Percentiles rank a stretch among this genome's conserved stretches.
Evolutionary conservation across 2,888 invertebrate genomes (phyloP).

Genomic region (Stomorhina lunata): DNA sequence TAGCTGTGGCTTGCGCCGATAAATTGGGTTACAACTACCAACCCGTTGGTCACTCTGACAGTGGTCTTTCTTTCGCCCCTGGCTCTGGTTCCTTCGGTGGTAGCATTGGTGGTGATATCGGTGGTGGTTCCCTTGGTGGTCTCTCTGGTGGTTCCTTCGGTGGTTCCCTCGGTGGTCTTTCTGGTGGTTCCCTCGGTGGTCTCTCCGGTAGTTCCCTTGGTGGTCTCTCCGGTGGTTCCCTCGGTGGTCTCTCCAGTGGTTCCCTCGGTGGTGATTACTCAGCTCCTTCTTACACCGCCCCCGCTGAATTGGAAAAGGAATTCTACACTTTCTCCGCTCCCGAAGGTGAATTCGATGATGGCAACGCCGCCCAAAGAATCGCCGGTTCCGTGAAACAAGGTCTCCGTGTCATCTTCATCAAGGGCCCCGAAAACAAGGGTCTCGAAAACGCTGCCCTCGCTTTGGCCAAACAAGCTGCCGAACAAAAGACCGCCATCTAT

Average conservation of each 20-base stretch:
- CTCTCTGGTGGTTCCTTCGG: constrained; percentile 32
- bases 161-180: constrained; percentile 29
- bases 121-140: not conserved
- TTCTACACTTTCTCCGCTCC: constrained; percentile 77
- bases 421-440: constrained; percentile 76
- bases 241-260: too few relatives aligned
- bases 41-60: constrained; percentile 72
- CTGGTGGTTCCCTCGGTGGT: constrained; percentile 41
- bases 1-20: constrained; percentile 73
- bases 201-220: not conserved
- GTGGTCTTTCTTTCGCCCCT: constrained; percentile 72
- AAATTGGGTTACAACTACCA: constrained; percentile 75
- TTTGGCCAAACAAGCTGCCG: constrained; percentile 73
- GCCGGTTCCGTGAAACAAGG: constrained; percentile 74
- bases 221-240: too few relatives aligned
- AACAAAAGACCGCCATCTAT: constrained; percentile 76
- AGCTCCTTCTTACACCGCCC: constrained; percentile 46
- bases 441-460: constrained; percentile 74
- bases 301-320: constrained; percentile 75
- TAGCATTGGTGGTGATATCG: constrained; percentile 1
- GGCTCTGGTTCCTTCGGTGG: constrained; percentile 58
- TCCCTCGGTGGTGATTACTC: too few relatives aligned
- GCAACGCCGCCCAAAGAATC: constrained; percentile 68
- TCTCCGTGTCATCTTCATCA: constrained; percentile 75
- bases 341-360: constrained; percentile 75